Conservation (phyloP, 1,140 invertebrate genomes). For the Drosophila tani region DNA sequence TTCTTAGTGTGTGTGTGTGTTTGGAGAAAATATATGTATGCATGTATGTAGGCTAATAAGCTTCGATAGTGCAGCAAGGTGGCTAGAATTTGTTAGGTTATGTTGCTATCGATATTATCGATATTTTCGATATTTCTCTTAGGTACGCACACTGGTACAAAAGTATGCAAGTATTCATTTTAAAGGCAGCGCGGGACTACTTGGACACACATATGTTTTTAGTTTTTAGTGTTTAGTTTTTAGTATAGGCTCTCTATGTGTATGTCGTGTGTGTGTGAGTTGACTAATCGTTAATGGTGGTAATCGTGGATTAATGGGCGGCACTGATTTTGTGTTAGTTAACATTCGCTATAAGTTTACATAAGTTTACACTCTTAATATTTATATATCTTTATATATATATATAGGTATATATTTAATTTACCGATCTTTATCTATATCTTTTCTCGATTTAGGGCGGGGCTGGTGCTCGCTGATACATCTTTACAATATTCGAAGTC, state of each 20-base stretch:
- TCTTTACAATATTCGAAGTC: constrained; percentile 45
- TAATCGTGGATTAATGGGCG: constrained; percentile 83
- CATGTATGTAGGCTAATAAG: constrained; percentile 52
- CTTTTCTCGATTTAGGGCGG: constrained; percentile 19
- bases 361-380: constrained; percentile 52
- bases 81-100: constrained; percentile 42
- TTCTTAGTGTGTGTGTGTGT: constrained; percentile 8
- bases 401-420: constrained; percentile 41
- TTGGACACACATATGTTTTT: constrained; percentile 61
- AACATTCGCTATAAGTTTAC: constrained; percentile 75
- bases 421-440: constrained; percentile 23
- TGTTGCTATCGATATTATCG: constrained; percentile 15
- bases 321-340: constrained; percentile 83
- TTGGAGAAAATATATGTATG: constrained; percentile 21
- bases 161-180: constrained; percentile 72
- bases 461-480: constrained; percentile 43
- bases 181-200: constrained; percentile 81
- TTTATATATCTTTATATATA: constrained; percentile 38
- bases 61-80: constrained; percentile 58
- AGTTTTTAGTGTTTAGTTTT: constrained; percentile 13
- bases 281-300: constrained; percentile 79
- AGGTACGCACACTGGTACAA: constrained; percentile 80
- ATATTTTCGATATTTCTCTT: constrained; percentile 50
- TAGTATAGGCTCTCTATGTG: constrained; percentile 46
- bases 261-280: constrained; percentile 43